These are phyloP conservation scores for Anarsia innoxiella DNA, from an alignment of 2,888 invertebrate species.

Conservation along the genomic window DNA sequence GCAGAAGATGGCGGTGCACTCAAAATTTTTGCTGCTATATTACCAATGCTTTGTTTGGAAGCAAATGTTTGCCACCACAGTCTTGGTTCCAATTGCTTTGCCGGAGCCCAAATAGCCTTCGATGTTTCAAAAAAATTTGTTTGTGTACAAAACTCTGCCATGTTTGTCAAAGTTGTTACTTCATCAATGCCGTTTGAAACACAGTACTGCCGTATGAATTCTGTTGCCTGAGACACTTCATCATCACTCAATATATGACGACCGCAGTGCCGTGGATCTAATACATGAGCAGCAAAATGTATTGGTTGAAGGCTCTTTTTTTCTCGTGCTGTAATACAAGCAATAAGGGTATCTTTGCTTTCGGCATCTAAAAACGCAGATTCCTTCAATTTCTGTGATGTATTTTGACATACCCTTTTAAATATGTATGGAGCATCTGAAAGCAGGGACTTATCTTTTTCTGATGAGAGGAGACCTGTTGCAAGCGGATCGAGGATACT, in stretches of 20 bases:
- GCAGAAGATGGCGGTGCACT: too few relatives aligned
- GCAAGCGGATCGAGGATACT: neutral
- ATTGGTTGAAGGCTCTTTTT: neutral
- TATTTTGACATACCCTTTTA: neutral
- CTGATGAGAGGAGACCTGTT: neutral
- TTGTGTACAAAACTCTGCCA: slow-evolving; percentile 3
- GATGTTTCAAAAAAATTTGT: slow-evolving; percentile 5
- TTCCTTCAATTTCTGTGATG: neutral
- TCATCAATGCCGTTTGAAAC: neutral
- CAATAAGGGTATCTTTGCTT: neutral
- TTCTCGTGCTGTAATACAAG: neutral
- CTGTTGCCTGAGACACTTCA: slow-evolving; percentile 1
- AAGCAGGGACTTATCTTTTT: neutral
- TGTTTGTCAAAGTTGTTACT: neutral
- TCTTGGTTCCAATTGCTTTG: slow-evolving; percentile 6
- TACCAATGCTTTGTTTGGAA: neutral
- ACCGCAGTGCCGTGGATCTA: slow-evolving; percentile 2
- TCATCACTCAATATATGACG: neutral
- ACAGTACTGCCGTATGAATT: neutral
- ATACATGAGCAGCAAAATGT: neutral
- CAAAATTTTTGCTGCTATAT: too few relatives aligned
- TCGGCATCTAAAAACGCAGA: neutral
- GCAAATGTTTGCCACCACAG: slow-evolving; percentile 12
- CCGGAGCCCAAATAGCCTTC: slow-evolving; percentile 10
- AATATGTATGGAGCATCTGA: neutral